Conservation (phyloP, 2,113 vertebrate genomes). For the Acanthochromis polyacanthus region DNA sequence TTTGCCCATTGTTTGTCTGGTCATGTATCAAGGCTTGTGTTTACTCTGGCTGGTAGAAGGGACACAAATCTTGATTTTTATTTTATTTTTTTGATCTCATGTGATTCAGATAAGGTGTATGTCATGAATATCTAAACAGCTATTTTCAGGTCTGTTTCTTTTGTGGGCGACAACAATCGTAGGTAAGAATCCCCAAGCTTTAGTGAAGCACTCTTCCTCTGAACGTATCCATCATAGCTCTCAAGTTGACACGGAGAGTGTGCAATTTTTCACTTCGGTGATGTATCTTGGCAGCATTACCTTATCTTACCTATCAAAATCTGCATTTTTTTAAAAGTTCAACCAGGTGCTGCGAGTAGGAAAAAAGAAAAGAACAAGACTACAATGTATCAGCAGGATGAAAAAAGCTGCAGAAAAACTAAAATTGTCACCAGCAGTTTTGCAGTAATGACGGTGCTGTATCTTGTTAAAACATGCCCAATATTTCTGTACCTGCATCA, state of each 20-base stretch:
- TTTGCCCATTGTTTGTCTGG: background rate
- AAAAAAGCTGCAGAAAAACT: slow-evolving; percentile 12
- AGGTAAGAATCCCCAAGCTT: background rate
- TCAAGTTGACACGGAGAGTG: background rate
- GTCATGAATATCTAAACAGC: background rate
- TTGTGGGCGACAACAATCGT: background rate
- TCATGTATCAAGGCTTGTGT: background rate
- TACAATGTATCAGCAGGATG: background rate
- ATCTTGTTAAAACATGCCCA: slow-evolving; percentile 30
- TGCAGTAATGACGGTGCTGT: background rate
- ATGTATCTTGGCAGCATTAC: slow-evolving; percentile 13
- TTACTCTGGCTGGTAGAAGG: background rate
- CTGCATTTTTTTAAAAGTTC: slow-evolving; percentile 8
- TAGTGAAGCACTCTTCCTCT: slow-evolving; percentile 2
- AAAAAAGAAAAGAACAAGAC: background rate
- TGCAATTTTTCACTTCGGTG: slow-evolving; percentile 35
- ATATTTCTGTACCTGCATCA: slow-evolving; percentile 43
- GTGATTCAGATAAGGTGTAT: background rate
- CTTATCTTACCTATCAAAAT: slow-evolving; percentile 14
- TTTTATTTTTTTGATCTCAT: background rate
- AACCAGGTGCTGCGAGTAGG: background rate
- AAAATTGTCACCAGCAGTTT: slow-evolving; percentile 7
- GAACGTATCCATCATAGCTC: background rate
- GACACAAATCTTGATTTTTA: background rate
- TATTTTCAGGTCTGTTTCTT: slow-evolving; percentile 6